Conservation (phyloP, 2,888 invertebrate species). For the Archaeoteleia sp. region DNA sequence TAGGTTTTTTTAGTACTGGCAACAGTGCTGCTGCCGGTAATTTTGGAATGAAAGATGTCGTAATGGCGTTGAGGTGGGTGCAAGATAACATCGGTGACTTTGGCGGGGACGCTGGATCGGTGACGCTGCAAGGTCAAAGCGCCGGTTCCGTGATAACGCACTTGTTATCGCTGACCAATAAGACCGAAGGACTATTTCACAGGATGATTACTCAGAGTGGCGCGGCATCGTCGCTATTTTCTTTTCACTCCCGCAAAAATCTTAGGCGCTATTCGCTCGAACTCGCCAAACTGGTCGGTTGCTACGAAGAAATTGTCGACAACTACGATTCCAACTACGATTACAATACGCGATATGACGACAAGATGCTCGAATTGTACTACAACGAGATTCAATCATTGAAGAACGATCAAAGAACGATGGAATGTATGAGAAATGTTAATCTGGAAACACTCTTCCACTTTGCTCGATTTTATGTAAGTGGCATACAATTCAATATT, state of each 20-base stretch:
- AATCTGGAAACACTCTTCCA: constrained; percentile 18
- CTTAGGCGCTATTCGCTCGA: constrained; percentile 56
- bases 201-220: constrained; percentile 65
- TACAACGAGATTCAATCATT: constrained; percentile 1
- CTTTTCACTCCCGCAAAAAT: constrained; percentile 41
- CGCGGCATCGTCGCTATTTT: constrained; percentile 52
- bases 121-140: constrained; percentile 66
- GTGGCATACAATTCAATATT: too few relatives aligned
- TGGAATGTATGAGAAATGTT: constrained; percentile 56
- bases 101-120: constrained; percentile 61
- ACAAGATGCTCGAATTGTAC: constrained; percentile 9
- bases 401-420: constrained; percentile 33
- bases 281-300: constrained; percentile 56
- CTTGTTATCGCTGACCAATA: constrained; percentile 60
- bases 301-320: too few relatives aligned
- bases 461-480: constrained; percentile 19
- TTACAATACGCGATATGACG: not conserved
- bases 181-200: constrained; percentile 66
- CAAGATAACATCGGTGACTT: constrained; percentile 65
- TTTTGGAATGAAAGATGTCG: constrained; percentile 67
- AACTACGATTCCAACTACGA: not conserved
- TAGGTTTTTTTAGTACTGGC: constrained; percentile 68
- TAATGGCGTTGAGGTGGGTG: constrained; percentile 65
- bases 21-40: constrained; percentile 65
- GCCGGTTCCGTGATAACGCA: constrained; percentile 60